These are phyloP conservation scores for Callionymus lyra DNA, from an alignment of 2,113 vertebrate genomes.

Conservation along the genomic window DNA sequence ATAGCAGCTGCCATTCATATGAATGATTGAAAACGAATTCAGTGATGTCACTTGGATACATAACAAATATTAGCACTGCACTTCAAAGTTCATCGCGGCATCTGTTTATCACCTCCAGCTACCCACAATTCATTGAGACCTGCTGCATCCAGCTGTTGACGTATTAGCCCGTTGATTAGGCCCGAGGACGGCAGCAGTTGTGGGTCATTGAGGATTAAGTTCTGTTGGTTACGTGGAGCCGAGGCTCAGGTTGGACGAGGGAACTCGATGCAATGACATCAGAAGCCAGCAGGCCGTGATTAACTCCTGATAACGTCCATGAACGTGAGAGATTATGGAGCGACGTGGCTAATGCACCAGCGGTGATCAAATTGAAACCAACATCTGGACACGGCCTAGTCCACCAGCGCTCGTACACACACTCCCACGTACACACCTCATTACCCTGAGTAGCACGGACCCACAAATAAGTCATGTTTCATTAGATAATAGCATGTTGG, in stretches of 20 bases:
- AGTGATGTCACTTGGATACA: no score
- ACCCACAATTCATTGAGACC: slow-evolving; percentile 6
- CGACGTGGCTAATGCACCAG: slow-evolving; percentile 3
- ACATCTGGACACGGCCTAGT: slow-evolving; percentile 33
- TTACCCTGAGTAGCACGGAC: slow-evolving; percentile 29
- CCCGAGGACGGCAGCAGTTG: slow-evolving; percentile 8
- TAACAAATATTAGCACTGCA: no score
- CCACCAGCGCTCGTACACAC: not conserved
- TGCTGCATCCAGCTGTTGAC: slow-evolving; percentile 8
- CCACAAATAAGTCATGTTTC: slow-evolving; percentile 12
- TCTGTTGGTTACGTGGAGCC: slow-evolving; percentile 1
- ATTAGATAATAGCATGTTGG: slow-evolving; percentile 21
- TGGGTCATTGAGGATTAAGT: slow-evolving; percentile 27
- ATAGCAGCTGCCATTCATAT: no score
- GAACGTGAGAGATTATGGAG: slow-evolving; percentile 9
- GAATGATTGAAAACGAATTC: no score
- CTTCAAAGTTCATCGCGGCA: no score
- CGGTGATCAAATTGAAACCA: slow-evolving; percentile 24
- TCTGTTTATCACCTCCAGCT: no score
- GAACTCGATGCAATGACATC: slow-evolving; percentile 13
- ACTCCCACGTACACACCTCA: slow-evolving; percentile 9
- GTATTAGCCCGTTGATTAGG: slow-evolving; percentile 20
- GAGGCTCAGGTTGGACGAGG: slow-evolving; percentile 6
- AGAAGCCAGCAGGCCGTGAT: slow-evolving; percentile 1
- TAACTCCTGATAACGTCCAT: no score